phyloP scores from a whole-genome alignment of 2,888 invertebrate genomes.

The Acanthosepion pharaonis region DNA sequence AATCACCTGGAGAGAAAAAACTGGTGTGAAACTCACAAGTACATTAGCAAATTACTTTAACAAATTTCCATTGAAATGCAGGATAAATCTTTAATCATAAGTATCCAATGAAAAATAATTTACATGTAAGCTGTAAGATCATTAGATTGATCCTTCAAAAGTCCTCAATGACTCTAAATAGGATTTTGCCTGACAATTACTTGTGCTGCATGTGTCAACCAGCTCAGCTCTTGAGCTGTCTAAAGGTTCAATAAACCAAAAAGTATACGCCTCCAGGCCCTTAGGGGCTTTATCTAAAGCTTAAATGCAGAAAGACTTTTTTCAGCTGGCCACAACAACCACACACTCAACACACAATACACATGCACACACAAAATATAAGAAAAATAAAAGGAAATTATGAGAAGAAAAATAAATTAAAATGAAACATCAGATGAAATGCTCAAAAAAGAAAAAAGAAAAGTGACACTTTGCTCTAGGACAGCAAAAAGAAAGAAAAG shows the following conservation, averaged over 20 bases:
- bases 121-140: background rate
- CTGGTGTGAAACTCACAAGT: background rate
- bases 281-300: background rate
- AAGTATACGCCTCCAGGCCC: background rate
- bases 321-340: background rate
- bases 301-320: background rate
- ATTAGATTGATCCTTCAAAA: slow-evolving; percentile 33
- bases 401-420: background rate
- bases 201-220: background rate
- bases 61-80: background rate
- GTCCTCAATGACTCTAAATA: background rate
- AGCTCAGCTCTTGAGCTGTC: background rate
- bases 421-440: no score
- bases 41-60: background rate
- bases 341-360: background rate
- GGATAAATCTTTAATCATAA: background rate
- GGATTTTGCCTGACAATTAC: background rate
- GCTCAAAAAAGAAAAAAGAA: no score
- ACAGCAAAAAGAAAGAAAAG: no score
- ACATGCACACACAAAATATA: background rate
- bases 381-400: background rate
- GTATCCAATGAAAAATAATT: background rate
- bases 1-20: slow-evolving; percentile 16
- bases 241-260: background rate
- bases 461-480: no score